Percentiles rank a stretch among this genome's conserved stretches.
phyloP scores from a whole-genome alignment of 2,797 vertebrate genomes.

The Channa striata region DNA sequence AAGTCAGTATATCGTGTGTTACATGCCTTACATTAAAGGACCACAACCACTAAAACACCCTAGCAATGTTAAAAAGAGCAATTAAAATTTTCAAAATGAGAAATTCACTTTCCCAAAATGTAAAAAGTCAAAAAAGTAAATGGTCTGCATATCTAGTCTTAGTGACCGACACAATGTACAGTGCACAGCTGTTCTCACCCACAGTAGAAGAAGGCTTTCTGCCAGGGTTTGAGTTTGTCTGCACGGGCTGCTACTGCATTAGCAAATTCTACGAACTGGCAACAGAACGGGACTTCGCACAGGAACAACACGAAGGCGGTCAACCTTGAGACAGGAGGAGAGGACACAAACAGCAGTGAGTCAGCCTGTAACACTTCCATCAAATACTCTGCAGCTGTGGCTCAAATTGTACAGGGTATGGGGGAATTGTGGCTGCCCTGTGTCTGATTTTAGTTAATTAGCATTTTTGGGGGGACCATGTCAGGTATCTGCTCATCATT shows the following conservation, averaged over 20 bases:
- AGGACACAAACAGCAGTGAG: conserved; percentile 40
- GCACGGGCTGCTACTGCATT: conserved; percentile 87
- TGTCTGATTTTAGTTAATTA: too few species aligned
- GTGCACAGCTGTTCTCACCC: conserved; percentile 84
- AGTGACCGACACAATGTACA: background rate
- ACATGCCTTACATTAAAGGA: conserved; percentile 1
- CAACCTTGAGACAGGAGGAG: conserved; percentile 83
- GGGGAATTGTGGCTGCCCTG: too few species aligned
- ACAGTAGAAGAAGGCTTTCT: conserved; percentile 96
- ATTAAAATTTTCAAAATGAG: background rate
- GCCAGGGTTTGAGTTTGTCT: conserved; percentile 93
- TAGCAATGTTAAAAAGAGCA: conserved; percentile 5
- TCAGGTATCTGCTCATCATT: too few species aligned
- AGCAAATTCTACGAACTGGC: conserved; percentile 97
- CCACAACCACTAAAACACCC: background rate
- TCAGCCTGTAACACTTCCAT: conserved; percentile 2
- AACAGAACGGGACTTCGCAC: conserved; percentile 97
- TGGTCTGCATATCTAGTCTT: too few species aligned
- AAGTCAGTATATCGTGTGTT: conserved; percentile 15
- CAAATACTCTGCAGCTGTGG: background rate
- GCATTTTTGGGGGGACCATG: too few species aligned
- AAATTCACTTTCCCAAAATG: conserved; percentile 12
- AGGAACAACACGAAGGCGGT: conserved; percentile 94
- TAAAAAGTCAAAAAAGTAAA: too few species aligned
- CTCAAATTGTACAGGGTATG: background rate